Conservation (phyloP, 2,797 vertebrate genomes). For the Cossypha caffra region DNA sequence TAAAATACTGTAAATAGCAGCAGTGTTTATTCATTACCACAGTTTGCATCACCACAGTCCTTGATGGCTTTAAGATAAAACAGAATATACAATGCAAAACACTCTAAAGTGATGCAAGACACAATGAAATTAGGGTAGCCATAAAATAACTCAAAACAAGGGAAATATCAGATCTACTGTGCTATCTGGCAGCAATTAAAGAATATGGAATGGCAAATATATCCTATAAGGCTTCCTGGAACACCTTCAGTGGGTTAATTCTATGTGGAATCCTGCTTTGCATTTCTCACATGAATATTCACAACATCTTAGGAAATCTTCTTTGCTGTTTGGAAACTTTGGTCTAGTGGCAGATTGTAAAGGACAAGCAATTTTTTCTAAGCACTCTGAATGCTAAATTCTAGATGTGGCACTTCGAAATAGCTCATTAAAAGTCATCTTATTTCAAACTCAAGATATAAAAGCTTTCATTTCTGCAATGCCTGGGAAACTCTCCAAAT, state of each 20-base stretch:
- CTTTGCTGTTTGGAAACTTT: not conserved
- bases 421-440: not conserved
- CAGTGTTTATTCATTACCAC: not conserved
- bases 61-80: not conserved
- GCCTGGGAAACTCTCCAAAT: slow-evolving; percentile 43
- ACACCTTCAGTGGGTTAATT: not conserved
- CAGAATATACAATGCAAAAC: not conserved
- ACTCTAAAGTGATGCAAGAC: not conserved
- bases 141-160: not conserved
- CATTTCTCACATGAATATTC: not conserved
- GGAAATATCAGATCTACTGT: not conserved
- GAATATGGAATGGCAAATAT: not conserved
- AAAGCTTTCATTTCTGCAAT: slow-evolving; percentile 11
- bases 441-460: not conserved
- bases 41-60: not conserved
- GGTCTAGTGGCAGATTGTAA: not conserved
- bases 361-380: not conserved
- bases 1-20: not conserved
- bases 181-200: not conserved
- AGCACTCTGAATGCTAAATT: not conserved
- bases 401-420: not conserved
- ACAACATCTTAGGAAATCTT: not conserved
- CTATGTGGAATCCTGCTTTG: not conserved
- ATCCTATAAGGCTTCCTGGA: not conserved
- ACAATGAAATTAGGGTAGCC: not conserved